A percentile compares a stretch with the other conserved stretches of the same genome.
These are phyloP conservation scores for Volucella bombylans DNA, from an alignment of 2,888 invertebrate species.

Conservation along the genomic window DNA sequence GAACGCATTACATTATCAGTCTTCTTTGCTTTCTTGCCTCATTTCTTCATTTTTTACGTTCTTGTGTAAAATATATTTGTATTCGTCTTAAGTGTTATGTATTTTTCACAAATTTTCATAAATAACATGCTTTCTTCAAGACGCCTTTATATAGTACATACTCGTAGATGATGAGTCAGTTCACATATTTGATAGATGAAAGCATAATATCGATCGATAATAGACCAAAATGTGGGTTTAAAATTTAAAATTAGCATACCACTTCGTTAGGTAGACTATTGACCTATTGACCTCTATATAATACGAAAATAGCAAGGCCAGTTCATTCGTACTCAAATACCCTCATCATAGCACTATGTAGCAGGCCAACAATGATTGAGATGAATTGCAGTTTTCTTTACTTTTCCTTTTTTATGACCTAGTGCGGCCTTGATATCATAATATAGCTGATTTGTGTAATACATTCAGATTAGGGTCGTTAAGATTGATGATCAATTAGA, in stretches of 20 bases:
- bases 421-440: constrained; percentile 26
- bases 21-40: no score
- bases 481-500: neutral
- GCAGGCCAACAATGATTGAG: neutral
- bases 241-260: constrained; percentile 19
- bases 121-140: no score
- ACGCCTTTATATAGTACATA: no score
- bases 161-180: no score
- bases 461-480: constrained; percentile 31
- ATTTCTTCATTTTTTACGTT: no score
- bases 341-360: neutral
- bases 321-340: constrained; percentile 7
- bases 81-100: no score
- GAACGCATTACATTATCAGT: no score
- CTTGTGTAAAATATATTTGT: no score
- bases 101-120: no score
- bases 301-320: neutral
- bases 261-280: constrained; percentile 16
- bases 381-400: constrained; percentile 14
- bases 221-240: neutral
- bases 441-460: constrained; percentile 2
- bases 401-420: neutral
- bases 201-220: neutral
- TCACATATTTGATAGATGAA: no score
- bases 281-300: constrained; percentile 31